Evolutionary conservation across 2,113 vertebrate genomes (phyloP), one percentile per base, ranked within the genome.

Genomic region (Chionis minor): DNA sequence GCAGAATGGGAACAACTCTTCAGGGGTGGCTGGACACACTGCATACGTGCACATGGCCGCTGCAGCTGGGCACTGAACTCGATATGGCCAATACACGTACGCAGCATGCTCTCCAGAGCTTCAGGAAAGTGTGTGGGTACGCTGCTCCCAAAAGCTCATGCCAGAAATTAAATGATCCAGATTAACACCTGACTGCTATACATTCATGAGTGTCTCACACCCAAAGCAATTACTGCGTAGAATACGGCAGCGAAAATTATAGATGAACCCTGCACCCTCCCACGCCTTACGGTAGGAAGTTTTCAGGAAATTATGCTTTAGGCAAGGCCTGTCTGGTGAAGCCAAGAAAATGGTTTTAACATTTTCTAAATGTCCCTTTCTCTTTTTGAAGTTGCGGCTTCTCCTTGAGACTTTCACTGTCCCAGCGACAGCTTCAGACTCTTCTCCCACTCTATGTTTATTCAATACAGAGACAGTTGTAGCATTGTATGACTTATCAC

Each of bases 401-500:
- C 94, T 94, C 83, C 94, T 96, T 94, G 89, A 95, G 77, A 89
- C 22, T 94, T 85, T 56, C 65, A 38, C 15, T 79, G 65, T 92
- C 44, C 49, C 4, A 3, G 66, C 54, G 54, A 85, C 66, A 87
- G 74, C 40, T 78, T 85, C 87, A 90, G 70, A 42, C 40, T 85
- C 87, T 72, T 65, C 81, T 94, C 59, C 84, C 38, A 10, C 0
- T 0, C 22, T 69, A 2, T 74, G 54, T 93, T 95, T 94, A 73
- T 77, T 95, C 81, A 88, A 52, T 35, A 80, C 38, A 54, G 47
- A 94, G 71, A 93, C 78, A 93, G 92, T 90, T 58, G 42, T 84
- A 93, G 66, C 87, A 90, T 85, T 97, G 93, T 96, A 81, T 45
- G 58, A 94, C 87, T 96, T 94, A 94, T 90, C 92, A 90, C 90